Percentiles rank a stretch among this genome's conserved stretches.
Evolutionary conservation across 2,888 invertebrate genomes (phyloP).

Genomic region (Taenaris catops): DNA sequence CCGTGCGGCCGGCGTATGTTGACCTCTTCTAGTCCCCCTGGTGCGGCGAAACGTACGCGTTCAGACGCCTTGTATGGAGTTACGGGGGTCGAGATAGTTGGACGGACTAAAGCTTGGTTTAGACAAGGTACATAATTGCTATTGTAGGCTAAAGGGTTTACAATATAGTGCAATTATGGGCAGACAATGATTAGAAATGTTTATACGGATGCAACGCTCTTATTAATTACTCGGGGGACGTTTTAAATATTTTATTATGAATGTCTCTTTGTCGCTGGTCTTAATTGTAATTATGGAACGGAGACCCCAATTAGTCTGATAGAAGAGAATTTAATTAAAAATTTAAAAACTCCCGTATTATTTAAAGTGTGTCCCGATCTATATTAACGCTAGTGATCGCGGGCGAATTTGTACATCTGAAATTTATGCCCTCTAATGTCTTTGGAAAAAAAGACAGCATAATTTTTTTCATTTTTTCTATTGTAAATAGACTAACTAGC

Average conservation of each 20-base stretch:
- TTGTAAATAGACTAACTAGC: too few species aligned
- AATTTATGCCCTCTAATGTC: too few species aligned
- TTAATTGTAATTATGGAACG: slow-evolving; percentile 23
- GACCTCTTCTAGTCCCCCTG: slow-evolving; percentile 38
- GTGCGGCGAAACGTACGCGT: slow-evolving; percentile 20
- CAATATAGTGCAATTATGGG: slow-evolving; percentile 58
- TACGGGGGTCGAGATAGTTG: slow-evolving; percentile 26
- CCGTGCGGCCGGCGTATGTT: slow-evolving; percentile 43
- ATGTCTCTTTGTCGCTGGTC: slow-evolving; percentile 27
- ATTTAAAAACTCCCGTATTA: too few species aligned
- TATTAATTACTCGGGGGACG: slow-evolving; percentile 35
- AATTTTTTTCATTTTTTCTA: too few species aligned
- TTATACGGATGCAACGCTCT: slow-evolving; percentile 42
- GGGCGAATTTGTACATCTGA: too few species aligned
- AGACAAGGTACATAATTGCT: slow-evolving; percentile 68
- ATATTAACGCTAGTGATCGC: too few species aligned
- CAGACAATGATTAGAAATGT: slow-evolving; percentile 60
- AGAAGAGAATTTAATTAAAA: slow-evolving; percentile 14
- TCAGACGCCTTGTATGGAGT: slow-evolving; percentile 31
- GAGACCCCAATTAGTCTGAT: slow-evolving; percentile 6
- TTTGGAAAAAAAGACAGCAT: too few species aligned
- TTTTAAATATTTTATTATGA: slow-evolving; percentile 31
- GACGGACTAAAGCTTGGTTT: slow-evolving; percentile 49
- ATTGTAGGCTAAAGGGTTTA: slow-evolving; percentile 58
- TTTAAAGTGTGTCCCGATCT: too few species aligned